These are phyloP conservation scores for Melanogrammus aeglefinus DNA, from an alignment of 2,797 vertebrate genomes.

Conservation along the genomic window DNA sequence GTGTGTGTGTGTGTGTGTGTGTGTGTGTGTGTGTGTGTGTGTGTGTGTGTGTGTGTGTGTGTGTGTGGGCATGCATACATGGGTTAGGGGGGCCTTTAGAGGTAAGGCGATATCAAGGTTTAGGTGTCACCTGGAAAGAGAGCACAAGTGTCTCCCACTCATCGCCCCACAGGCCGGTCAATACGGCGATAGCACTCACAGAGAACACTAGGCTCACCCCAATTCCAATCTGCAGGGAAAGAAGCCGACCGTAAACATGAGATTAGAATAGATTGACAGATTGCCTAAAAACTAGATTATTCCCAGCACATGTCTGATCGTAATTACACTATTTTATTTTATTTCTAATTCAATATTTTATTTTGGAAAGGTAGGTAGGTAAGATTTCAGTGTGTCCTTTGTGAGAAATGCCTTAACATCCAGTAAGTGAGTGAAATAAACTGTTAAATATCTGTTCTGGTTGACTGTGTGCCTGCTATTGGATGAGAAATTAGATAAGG, in stretches of 20 bases:
- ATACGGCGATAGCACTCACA: slow-evolving; percentile 60
- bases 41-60: background rate
- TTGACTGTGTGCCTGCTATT: background rate
- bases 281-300: background rate
- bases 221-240: slow-evolving; percentile 72
- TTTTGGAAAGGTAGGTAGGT: background rate
- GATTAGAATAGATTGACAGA: background rate
- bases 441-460: background rate
- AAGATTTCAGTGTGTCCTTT: background rate
- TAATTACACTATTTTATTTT: background rate
- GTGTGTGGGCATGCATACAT: background rate
- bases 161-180: slow-evolving; percentile 78
- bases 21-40: background rate
- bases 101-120: background rate
- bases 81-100: background rate
- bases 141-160: slow-evolving; percentile 83
- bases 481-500: background rate
- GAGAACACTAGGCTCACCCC: slow-evolving; percentile 71
- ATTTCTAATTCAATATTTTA: background rate
- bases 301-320: background rate
- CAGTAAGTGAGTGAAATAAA: background rate
- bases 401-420: background rate
- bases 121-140: slow-evolving; percentile 80
- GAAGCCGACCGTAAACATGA: background rate
- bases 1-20: background rate